Conservation (phyloP, 30 jellyfish, hydroid and myxozoan species). For the Catostylus mosaicus region DNA sequence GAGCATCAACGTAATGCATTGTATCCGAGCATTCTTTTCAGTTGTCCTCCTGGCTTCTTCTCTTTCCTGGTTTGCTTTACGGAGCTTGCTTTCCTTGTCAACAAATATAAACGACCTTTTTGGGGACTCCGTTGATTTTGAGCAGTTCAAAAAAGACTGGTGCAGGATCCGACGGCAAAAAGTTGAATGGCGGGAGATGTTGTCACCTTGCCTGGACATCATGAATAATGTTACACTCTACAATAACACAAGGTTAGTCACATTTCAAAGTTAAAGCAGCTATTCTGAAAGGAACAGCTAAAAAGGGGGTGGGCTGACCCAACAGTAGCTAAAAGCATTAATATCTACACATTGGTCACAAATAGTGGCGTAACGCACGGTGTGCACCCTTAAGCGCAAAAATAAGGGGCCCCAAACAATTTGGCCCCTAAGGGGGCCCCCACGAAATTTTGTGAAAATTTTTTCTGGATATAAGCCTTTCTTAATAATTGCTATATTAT, state of each 20-base stretch:
- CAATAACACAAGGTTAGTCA: constrained; percentile 32
- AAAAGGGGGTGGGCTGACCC: no score
- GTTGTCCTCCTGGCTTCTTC: constrained; percentile 69
- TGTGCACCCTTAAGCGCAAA: no score
- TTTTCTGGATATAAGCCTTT: no score
- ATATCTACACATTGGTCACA: no score
- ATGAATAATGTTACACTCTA: constrained; percentile 33
- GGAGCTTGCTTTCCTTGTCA: constrained; percentile 68
- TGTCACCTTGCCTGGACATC: constrained; percentile 81
- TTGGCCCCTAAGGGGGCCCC: no score
- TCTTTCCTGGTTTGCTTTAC: constrained; percentile 82
- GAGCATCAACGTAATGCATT: constrained; percentile 80
- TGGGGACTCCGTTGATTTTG: constrained; percentile 72
- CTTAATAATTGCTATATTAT: no score
- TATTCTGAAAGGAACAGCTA: no score
- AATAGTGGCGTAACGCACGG: no score
- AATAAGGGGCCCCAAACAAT: no score
- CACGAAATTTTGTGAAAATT: no score
- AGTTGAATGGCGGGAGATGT: constrained; percentile 87
- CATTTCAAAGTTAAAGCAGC: no score
- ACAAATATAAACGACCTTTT: constrained; percentile 25
- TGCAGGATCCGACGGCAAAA: constrained; percentile 80
- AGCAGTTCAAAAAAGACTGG: constrained; percentile 92
- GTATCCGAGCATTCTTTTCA: constrained; percentile 71
- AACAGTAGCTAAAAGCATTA: no score